Conservation (phyloP, 2,888 invertebrate species). For the Eupithecia centaureata region DNA sequence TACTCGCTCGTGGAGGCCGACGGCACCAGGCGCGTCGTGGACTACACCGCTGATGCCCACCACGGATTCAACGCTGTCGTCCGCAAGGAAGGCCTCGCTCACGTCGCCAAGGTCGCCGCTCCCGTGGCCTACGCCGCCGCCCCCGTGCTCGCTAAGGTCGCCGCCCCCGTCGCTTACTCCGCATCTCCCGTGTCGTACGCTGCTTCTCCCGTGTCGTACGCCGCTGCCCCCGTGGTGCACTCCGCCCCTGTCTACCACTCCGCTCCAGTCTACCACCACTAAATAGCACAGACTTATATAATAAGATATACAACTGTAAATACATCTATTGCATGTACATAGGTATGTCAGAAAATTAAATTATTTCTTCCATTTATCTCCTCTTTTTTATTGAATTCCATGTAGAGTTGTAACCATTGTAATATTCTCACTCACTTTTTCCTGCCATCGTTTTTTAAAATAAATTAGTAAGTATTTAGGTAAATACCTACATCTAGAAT, state of each 20-base stretch:
- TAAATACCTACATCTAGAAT: too few relatives aligned
- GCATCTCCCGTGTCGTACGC: too few relatives aligned
- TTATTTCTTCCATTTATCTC: not conserved
- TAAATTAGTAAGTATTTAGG: not conserved
- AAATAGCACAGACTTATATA: conserved; percentile 35
- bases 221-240: conserved; percentile 60
- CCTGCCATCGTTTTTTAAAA: not conserved
- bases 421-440: not conserved
- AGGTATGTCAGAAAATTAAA: conserved; percentile 7
- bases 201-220: conserved; percentile 46
- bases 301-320: not conserved
- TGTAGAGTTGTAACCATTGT: not conserved
- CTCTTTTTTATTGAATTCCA: not conserved
- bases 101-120: too few relatives aligned
- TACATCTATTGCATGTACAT: not conserved
- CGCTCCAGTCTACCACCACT: conserved; percentile 72
- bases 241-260: conserved; percentile 53
- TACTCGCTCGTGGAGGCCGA: too few relatives aligned
- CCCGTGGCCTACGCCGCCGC: too few relatives aligned
- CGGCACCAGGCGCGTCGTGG: too few relatives aligned
- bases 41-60: too few relatives aligned
- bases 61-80: too few relatives aligned
- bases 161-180: too few relatives aligned
- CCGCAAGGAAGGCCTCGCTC: too few relatives aligned
- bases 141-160: too few relatives aligned